Conservation (phyloP, 2,113 vertebrate species). For the Emydura subglobosa region DNA sequence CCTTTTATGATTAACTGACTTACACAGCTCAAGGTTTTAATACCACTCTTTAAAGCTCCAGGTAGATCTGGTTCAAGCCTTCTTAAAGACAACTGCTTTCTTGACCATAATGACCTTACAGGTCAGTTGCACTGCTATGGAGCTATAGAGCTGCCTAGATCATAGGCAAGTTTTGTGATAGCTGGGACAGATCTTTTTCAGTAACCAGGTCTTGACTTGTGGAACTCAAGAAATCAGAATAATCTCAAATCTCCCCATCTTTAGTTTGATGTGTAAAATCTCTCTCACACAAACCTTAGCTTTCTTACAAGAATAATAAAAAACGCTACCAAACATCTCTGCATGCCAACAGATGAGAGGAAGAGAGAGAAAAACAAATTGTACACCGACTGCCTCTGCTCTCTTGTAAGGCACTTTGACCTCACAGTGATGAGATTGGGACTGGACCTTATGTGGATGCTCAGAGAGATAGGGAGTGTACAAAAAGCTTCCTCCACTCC, state of each 20-base stretch:
- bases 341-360: not conserved
- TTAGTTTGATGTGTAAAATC: not conserved
- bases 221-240: not conserved
- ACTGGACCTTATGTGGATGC: not conserved
- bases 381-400: not conserved
- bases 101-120: not conserved
- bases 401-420: not conserved
- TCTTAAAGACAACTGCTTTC: not conserved
- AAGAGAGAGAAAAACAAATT: not conserved
- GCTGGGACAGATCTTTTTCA: not conserved
- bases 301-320: not conserved
- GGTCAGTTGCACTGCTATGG: not conserved
- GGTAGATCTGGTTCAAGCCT: not conserved
- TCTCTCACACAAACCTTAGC: not conserved
- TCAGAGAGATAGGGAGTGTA: not conserved
- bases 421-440: not conserved
- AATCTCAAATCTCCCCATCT: not conserved
- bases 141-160: not conserved
- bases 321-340: not conserved
- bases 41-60: not conserved
- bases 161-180: not conserved
- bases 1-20: not conserved
- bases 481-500: not conserved
- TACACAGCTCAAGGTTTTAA: not conserved
- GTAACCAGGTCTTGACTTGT: not conserved